Evolutionary conservation across 2,888 invertebrate genomes (phyloP), one percentile per base, ranked within the genome.

Genomic region (Cheilosia vernalis): DNA sequence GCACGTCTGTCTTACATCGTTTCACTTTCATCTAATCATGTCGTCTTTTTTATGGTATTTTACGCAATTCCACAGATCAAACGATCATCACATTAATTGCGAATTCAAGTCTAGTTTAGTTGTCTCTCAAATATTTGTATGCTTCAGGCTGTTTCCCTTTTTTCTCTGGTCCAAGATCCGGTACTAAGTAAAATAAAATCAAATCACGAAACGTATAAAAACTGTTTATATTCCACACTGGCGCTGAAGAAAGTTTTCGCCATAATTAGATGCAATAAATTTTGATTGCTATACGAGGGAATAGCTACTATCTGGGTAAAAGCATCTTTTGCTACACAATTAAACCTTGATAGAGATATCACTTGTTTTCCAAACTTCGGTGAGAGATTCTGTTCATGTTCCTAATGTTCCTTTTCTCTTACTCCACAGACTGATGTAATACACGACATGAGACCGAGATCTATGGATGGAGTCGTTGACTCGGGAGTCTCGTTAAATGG

Each of bases 401-500:
- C 60, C 66, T 70, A 58, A 58, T n/a, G n/a, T n/a, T n/a, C n/a
- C 33, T 66, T 27, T 51, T 9, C 64, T 69, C 49, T 67, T 30
- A 42, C 6, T 44, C 90, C 90, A 0, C 89, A 92, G 92, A 90
- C 91, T 89, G 90, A 91, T 89, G 89, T 89, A 79, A 89, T 90
- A 70, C 90, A 90, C 88, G 91, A 91, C 87, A 81, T 91, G 74
- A 89, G 92, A 87, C 92, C 92, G 72, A 90, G 90, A 89, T 92
- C 92, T 64, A 90, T 91, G 89, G 92, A 92, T 87, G 91, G 90
- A 87, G 90, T 90, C 88, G 87, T 90, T 88, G 92, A 92, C 89
- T 91, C 90, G 56, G 91, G 91, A 53, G 89, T 91, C 60, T 91
- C 91, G 81, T 88, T 91, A 63, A 91, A 90, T 87, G 90, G 91